Base-by-base conservation (phyloP, 2,888 invertebrate species). In the Lapara coniferarum region DNA sequence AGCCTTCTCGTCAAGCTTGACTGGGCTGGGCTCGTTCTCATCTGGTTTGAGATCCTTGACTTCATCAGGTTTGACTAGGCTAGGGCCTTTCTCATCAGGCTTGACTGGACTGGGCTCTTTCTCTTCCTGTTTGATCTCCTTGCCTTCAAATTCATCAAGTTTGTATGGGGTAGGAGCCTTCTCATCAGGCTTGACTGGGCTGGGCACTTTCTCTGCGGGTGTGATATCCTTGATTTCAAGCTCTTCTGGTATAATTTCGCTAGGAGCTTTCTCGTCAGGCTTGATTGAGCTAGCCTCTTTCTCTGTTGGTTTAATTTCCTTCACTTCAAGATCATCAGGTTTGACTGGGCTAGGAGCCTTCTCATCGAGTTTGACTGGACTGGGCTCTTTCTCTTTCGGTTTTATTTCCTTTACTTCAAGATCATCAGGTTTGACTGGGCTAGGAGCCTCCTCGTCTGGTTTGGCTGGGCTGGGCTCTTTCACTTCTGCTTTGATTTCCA, bases 321-420 rank as follows among this genome's bases (percentile, higher is more conserved):
- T 58, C 0, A 7, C 37, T 30, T 19, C 1, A n/a, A 25, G 70
- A 3, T 74, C 71, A 0, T 71, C 72, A 44, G 49, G 10, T 52
- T 70, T 51, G 10, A 51, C 68, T 14, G 68, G 58, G 75, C 81
- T 79, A 74, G 82, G 77, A 84, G 89, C 88, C 81, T 87, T 85
- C 72, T 81, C 79, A 77, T 81, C 81, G 82, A 82, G 82, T 81
- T 85, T 77, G 84, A 67, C 10, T 19, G 49, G 25, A 10, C 14
- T 71, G n/a, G 30, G 58, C 12, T 25, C 63, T 37, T 69, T 71
- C 19, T 74, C 71, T 8, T 66, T 66, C 44, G 13, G 63, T 71
- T 66, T 67, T 19, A 25, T 57, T 56, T 71, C 58, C 14, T 56
- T 25, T 8, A 25, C 10, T 57, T 49, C 2, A 49, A 19, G 13